phyloP scores from a whole-genome alignment of 1,140 invertebrate genomes.

The Rhyzopertha dominica region DNA sequence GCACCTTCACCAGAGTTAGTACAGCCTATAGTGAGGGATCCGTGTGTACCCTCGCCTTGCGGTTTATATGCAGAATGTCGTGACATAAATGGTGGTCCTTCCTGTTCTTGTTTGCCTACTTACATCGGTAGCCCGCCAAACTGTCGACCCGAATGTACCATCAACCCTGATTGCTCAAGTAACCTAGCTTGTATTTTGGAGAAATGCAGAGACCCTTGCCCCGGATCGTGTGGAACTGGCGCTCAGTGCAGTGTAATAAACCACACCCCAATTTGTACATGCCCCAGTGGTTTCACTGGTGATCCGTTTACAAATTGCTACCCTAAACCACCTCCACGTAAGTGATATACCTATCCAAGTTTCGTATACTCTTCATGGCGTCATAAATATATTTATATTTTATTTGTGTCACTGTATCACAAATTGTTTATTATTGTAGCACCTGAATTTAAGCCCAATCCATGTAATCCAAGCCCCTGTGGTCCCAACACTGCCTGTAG shows the following conservation, averaged over 20 bases:
- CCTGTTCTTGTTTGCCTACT: constrained; percentile 55
- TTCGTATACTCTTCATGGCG: too few relatives aligned
- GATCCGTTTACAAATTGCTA: constrained; percentile 59
- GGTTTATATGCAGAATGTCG: constrained; percentile 61
- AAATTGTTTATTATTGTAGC: constrained; percentile 31
- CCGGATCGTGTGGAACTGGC: constrained; percentile 57
- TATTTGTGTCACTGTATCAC: constrained; percentile 28
- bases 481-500: constrained; percentile 57
- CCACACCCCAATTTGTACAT: constrained; percentile 60
- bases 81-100: constrained; percentile 52
- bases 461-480: constrained; percentile 60
- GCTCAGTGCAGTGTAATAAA: constrained; percentile 59
- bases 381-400: too few relatives aligned
- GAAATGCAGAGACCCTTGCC: constrained; percentile 62
- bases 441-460: constrained; percentile 45
- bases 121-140: constrained; percentile 62
- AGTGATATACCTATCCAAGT: constrained; percentile 10
- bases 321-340: constrained; percentile 46
- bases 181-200: constrained; percentile 59
- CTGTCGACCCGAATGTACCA: constrained; percentile 61
- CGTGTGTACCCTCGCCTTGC: constrained; percentile 65
- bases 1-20: constrained; percentile 32
- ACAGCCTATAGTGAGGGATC: constrained; percentile 44
- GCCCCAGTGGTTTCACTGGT: constrained; percentile 57
- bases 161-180: constrained; percentile 59